Conservation (phyloP, 2,888 invertebrate genomes). For the Lithophane ornitopus region DNA sequence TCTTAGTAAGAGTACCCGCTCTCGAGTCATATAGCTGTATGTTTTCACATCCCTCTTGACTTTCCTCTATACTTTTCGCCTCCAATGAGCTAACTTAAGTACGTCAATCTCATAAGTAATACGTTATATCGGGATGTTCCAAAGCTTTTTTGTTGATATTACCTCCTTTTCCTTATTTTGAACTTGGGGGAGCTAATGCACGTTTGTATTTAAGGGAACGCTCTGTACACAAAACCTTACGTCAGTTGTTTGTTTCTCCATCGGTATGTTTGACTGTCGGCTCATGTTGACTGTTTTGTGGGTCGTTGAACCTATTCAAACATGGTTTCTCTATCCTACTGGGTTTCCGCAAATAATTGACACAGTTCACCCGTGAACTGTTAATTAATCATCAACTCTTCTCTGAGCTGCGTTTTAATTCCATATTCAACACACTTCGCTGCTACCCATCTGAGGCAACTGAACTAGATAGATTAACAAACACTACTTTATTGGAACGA, state of each 20-base stretch:
- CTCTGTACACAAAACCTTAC: conserved; percentile 27
- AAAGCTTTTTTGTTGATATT: conserved; percentile 49
- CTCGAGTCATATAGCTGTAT: conserved; percentile 24
- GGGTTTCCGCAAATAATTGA: background rate
- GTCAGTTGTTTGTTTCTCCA: conserved; percentile 30
- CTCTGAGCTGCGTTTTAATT: background rate
- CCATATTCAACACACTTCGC: background rate
- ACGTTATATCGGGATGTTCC: conserved; percentile 44
- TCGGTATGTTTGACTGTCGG: conserved; percentile 13
- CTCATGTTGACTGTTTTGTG: conserved; percentile 9
- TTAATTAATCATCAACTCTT: background rate
- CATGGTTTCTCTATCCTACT: background rate
- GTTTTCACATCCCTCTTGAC: conserved; percentile 42
- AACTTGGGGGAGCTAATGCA: conserved; percentile 36
- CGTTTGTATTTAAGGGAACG: conserved; percentile 35
- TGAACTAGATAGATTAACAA: background rate
- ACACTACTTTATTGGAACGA: background rate
- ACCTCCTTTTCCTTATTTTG: conserved; percentile 55
- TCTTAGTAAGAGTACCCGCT: conserved; percentile 8
- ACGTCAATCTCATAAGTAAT: conserved; percentile 61
- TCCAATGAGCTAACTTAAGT: conserved; percentile 48
- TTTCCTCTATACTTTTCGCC: conserved; percentile 51
- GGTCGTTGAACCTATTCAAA: conserved; percentile 12
- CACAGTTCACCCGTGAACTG: too few species aligned
- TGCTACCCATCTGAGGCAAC: too few species aligned